A percentile compares a stretch with the other conserved stretches of the same genome.
Conservation (phyloP, 2,113 vertebrate species). For the Tragelaphus buxtoni region DNA sequence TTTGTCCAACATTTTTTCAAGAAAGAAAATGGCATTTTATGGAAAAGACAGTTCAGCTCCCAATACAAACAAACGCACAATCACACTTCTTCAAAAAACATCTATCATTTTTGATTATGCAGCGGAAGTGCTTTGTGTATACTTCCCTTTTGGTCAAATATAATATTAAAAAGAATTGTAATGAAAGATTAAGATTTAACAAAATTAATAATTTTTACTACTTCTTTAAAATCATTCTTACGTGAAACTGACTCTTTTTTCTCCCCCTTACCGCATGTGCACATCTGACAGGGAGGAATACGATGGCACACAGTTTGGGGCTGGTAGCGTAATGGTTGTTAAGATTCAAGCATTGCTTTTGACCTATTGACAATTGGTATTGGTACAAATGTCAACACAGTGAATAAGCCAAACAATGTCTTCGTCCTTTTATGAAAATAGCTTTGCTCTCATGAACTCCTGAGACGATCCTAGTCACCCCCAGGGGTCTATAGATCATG, state of each 20-base stretch:
- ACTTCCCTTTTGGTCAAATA: not conserved
- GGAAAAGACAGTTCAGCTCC: not conserved
- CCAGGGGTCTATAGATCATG: not conserved
- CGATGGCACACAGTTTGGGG: not conserved
- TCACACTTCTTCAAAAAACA: not conserved
- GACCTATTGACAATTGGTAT: not conserved
- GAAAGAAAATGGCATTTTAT: not conserved
- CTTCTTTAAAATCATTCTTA: not conserved
- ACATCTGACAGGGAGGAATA: not conserved
- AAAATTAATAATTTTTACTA: not conserved
- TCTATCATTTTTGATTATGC: not conserved
- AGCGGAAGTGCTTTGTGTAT: not conserved
- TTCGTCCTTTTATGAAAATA: not conserved
- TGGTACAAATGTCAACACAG: not conserved
- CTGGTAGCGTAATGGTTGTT: not conserved
- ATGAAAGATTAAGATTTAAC: not conserved
- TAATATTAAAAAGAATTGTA: not conserved
- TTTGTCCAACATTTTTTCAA: not conserved
- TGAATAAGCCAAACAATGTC: not conserved
- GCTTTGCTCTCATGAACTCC: not conserved
- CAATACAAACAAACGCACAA: not conserved
- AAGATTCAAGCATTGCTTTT: not conserved
- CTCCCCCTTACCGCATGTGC: not conserved
- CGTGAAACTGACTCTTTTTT: not conserved
- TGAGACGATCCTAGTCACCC: not conserved